A percentile compares a stretch with the other conserved stretches of the same genome.
Evolutionary conservation across 2,888 invertebrate species (phyloP).

Genomic region (Drosophila villosipedis): DNA sequence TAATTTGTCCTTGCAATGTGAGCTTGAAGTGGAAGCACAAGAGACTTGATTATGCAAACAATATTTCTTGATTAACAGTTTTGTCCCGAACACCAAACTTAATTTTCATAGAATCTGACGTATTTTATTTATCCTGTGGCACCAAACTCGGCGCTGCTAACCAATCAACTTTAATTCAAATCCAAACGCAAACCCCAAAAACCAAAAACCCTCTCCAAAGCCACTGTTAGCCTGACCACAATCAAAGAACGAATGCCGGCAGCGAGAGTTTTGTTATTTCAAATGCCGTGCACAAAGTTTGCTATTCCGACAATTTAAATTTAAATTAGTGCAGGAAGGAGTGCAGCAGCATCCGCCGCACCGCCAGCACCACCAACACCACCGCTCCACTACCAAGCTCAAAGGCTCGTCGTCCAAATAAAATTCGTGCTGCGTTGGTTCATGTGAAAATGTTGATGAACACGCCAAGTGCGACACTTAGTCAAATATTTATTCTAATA

Average conservation of each 20-base stretch:
- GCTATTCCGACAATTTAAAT: slow-evolving; percentile 53
- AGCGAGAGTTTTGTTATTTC: slow-evolving; percentile 57
- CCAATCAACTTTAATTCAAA: slow-evolving; percentile 26
- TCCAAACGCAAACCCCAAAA: not conserved
- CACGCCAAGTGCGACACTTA: slow-evolving; percentile 47
- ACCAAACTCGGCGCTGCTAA: slow-evolving; percentile 16
- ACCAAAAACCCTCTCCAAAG: not conserved
- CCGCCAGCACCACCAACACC: not conserved
- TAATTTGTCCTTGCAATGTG: not conserved
- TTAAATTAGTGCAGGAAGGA: slow-evolving; percentile 51
- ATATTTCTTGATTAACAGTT: slow-evolving; percentile 14
- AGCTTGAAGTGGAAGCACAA: not conserved
- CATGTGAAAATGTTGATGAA: slow-evolving; percentile 65
- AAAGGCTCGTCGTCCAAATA: slow-evolving; percentile 26
- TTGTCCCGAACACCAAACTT: slow-evolving; percentile 1
- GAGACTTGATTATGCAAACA: slow-evolving; percentile 6
- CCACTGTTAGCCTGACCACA: slow-evolving; percentile 42
- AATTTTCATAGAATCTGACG: slow-evolving; percentile 5
- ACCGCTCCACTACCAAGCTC: not conserved
- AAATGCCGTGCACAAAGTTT: slow-evolving; percentile 27
- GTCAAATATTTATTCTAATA: slow-evolving; percentile 50
- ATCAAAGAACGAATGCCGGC: slow-evolving; percentile 48
- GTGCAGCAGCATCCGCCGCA: not conserved
- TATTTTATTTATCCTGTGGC: slow-evolving; percentile 24
- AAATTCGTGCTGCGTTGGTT: slow-evolving; percentile 39